These are phyloP conservation scores for Anodontia alba DNA, from an alignment of 2,888 invertebrate species.

Conservation along the genomic window DNA sequence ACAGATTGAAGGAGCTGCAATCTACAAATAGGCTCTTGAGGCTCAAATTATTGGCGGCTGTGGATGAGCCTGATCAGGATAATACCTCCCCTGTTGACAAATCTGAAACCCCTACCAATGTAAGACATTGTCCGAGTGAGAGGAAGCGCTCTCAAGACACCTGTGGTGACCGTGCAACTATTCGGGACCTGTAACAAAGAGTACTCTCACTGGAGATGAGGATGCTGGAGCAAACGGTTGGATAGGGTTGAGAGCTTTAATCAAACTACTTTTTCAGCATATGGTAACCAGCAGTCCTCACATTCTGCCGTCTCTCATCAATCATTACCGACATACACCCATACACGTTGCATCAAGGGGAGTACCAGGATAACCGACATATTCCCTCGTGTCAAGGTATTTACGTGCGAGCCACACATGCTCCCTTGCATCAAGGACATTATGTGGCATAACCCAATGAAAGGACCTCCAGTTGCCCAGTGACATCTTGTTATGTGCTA, in stretches of 20 bases:
- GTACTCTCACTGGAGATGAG: neutral
- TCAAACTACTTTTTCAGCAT: neutral
- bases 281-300: neutral
- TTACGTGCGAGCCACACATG: neutral
- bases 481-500: too few species aligned
- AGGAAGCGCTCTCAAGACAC: too few species aligned
- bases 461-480: too few species aligned
- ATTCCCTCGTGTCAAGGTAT: neutral
- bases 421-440: too few species aligned
- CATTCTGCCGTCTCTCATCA: neutral
- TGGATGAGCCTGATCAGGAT: neutral
- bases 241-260: neutral
- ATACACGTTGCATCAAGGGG: too few species aligned
- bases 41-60: neutral
- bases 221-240: neutral
- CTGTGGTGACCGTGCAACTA: too few species aligned
- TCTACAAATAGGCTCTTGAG: neutral
- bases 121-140: too few species aligned
- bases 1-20: neutral
- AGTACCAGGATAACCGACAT: neutral
- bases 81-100: neutral
- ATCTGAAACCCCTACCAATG: too few species aligned
- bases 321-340: too few species aligned
- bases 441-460: too few species aligned
- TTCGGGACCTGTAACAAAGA: neutral